phyloP scores from a whole-genome alignment of 37 sponge, comb jelly and placozoan species.

The Hexactinellida sp. region DNA sequence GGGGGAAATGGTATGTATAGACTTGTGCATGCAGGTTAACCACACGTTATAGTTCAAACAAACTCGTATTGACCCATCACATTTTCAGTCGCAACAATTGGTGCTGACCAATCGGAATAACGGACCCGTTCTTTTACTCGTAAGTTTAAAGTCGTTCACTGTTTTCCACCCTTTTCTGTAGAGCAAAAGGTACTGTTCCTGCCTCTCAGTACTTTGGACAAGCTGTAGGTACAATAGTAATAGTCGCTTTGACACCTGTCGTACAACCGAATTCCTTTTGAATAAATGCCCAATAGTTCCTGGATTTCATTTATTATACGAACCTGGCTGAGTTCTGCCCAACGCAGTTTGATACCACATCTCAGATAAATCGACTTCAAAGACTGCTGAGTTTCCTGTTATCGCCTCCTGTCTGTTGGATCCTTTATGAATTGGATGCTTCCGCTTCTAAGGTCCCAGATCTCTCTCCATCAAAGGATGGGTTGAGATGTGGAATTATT shows the following conservation, averaged over 20 bases:
- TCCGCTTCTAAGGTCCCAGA: no score
- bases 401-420: no score
- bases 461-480: no score
- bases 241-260: background rate
- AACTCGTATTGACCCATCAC: background rate
- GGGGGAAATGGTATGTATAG: slow-evolving; percentile 22
- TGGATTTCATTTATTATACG: no score
- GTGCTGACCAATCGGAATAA: background rate
- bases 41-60: background rate
- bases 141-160: background rate
- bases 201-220: background rate
- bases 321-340: background rate
- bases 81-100: background rate
- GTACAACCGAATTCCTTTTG: background rate
- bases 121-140: background rate
- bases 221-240: background rate
- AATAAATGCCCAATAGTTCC: no score
- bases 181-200: background rate
- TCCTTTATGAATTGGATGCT: no score
- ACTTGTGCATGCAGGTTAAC: slow-evolving; percentile 13
- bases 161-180: background rate
- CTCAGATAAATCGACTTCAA: no score
- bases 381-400: no score
- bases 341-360: background rate
- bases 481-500: no score